Percentiles rank a stretch among this genome's conserved stretches.
phyloP scores from a whole-genome alignment of 2,113 vertebrate species.

The Phalacrocorax brasilianus region DNA sequence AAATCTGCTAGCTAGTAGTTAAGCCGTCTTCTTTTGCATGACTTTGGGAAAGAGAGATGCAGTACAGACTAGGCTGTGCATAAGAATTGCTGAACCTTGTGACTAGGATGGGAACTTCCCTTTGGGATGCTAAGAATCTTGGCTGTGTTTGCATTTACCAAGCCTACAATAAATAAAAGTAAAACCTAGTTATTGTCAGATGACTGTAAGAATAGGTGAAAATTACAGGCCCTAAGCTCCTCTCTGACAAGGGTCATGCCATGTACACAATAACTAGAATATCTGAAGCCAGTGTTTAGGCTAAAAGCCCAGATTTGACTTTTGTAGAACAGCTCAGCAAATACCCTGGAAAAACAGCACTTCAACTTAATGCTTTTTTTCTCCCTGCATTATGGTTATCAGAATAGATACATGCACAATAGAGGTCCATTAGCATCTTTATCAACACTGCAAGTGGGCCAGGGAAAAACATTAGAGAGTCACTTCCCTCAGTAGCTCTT shows the following conservation, averaged over 20 bases:
- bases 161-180: background rate
- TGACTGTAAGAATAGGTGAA: background rate
- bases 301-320: background rate
- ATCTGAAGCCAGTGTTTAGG: background rate
- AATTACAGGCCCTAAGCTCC: background rate
- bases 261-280: background rate
- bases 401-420: background rate
- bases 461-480: background rate
- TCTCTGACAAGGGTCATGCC: background rate
- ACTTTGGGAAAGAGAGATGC: background rate
- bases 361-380: background rate
- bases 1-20: background rate
- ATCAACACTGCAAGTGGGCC: background rate
- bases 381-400: background rate
- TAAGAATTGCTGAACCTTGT: background rate
- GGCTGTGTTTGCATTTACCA: background rate
- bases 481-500: background rate
- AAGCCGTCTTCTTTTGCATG: background rate
- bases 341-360: background rate
- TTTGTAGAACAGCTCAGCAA: background rate
- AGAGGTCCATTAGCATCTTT: slow-evolving; percentile 19
- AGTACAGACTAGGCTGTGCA: too few relatives aligned
- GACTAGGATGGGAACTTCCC: background rate
- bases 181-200: background rate
- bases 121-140: background rate